These are phyloP conservation scores for Timema cristinae DNA, from an alignment of 2,888 invertebrate genomes.

Conservation along the genomic window DNA sequence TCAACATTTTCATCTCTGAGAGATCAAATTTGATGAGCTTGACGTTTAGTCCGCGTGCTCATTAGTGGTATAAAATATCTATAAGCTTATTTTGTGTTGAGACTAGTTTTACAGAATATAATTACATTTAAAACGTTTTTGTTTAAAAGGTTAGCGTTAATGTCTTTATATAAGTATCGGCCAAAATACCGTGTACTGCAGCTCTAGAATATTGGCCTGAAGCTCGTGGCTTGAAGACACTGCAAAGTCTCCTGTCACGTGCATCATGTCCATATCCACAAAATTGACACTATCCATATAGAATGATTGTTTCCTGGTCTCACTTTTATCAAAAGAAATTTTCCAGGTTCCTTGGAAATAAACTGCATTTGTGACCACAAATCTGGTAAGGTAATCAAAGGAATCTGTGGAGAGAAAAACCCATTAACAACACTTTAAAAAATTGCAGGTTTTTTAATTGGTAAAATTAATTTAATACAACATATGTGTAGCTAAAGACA, in stretches of 20 bases:
- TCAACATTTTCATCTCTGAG: no score
- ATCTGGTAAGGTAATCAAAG: neutral
- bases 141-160: no score
- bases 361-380: conserved; percentile 4
- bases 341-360: conserved; percentile 8
- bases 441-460: no score
- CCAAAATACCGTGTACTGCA: neutral
- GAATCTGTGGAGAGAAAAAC: no score
- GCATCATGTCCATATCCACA: neutral
- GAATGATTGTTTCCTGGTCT: neutral
- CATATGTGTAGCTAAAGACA: no score
- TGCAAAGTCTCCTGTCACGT: neutral
- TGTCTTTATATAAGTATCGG: neutral
- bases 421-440: no score
- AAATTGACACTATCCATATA: neutral
- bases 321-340: neutral
- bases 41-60: neutral
- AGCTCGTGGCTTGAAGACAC: neutral
- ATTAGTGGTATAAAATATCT: neutral
- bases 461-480: no score
- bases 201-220: neutral
- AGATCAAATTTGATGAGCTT: no score
- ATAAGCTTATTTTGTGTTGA: neutral
- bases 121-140: no score
- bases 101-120: neutral